phyloP scores from a whole-genome alignment of 2,113 vertebrate genomes.

The Donacobius atricapilla region DNA sequence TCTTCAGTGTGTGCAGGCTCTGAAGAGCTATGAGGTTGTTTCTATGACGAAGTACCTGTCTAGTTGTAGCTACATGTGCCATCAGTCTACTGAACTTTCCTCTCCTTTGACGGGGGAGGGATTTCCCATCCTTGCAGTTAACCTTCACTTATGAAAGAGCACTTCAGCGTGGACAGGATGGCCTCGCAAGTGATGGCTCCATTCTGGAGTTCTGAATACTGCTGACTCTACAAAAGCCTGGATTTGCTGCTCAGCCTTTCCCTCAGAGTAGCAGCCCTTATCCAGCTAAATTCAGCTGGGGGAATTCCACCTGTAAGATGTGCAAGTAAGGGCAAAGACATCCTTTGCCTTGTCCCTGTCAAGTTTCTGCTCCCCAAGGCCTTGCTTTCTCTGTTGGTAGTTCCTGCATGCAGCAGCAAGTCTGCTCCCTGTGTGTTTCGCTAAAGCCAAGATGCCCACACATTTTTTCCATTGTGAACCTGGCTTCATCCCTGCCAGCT shows the following conservation, averaged over 20 bases:
- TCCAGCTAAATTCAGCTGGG: conserved; percentile 45
- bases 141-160: not conserved
- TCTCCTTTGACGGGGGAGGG: not conserved
- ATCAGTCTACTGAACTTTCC: not conserved
- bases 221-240: not conserved
- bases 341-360: conserved; percentile 42
- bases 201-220: not conserved
- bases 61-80: not conserved
- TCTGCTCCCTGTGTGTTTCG: not conserved
- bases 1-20: not conserved
- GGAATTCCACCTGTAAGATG: conserved; percentile 59
- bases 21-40: not conserved
- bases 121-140: not conserved
- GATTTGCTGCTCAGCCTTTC: conserved; percentile 3
- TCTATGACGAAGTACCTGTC: not conserved
- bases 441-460: conserved; percentile 35
- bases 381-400: conserved; percentile 56
- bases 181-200: not conserved
- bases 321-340: conserved; percentile 56
- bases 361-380: conserved; percentile 63
- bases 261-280: conserved; percentile 13
- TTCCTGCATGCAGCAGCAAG: conserved; percentile 47
- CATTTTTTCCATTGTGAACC: conserved; percentile 56
- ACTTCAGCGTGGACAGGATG: not conserved
- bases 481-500: conserved; percentile 51